phyloP scores from a whole-genome alignment of 1,140 invertebrate species.

The Zaprionus capensis region DNA sequence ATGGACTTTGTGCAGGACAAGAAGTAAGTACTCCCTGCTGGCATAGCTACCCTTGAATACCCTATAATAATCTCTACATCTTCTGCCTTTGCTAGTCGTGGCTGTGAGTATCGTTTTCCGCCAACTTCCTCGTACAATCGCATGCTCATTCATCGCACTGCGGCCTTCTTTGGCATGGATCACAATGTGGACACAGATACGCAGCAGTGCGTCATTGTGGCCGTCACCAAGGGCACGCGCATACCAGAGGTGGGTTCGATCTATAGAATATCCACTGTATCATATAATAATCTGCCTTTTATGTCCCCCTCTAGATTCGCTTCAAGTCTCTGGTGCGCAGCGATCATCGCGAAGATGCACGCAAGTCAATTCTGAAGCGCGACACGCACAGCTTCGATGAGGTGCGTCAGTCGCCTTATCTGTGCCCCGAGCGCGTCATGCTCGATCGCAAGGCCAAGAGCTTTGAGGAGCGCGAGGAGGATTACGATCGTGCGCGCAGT shows the following conservation, averaged over 20 bases:
- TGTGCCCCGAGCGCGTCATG: constrained; percentile 87
- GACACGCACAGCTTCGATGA: constrained; percentile 92
- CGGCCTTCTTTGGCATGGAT: constrained; percentile 96
- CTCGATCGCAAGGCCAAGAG: constrained; percentile 92
- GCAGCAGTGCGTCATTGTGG: constrained; percentile 91
- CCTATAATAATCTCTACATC: constrained; percentile 10
- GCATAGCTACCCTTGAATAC: neutral
- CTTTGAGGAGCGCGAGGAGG: constrained; percentile 95
- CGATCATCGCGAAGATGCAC: constrained; percentile 87
- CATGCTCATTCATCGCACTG: constrained; percentile 97
- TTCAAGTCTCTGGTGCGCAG: constrained; percentile 87
- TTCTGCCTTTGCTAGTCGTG: constrained; percentile 84
- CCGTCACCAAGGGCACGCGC: constrained; percentile 90
- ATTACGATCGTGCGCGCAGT: constrained; percentile 92
- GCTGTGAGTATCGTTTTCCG: constrained; percentile 91
- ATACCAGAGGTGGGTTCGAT: constrained; percentile 86
- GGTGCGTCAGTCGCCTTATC: constrained; percentile 74
- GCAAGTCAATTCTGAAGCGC: constrained; percentile 93
- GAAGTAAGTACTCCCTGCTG: constrained; percentile 86
- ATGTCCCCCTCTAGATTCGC: constrained; percentile 79
- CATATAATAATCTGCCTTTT: constrained; percentile 5
- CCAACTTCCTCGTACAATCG: constrained; percentile 97
- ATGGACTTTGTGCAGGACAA: constrained; percentile 92
- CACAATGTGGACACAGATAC: constrained; percentile 94
- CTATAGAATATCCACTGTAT: neutral